Base-by-base conservation (phyloP, 2,888 invertebrate species). In the Phorcus lineatus region DNA sequence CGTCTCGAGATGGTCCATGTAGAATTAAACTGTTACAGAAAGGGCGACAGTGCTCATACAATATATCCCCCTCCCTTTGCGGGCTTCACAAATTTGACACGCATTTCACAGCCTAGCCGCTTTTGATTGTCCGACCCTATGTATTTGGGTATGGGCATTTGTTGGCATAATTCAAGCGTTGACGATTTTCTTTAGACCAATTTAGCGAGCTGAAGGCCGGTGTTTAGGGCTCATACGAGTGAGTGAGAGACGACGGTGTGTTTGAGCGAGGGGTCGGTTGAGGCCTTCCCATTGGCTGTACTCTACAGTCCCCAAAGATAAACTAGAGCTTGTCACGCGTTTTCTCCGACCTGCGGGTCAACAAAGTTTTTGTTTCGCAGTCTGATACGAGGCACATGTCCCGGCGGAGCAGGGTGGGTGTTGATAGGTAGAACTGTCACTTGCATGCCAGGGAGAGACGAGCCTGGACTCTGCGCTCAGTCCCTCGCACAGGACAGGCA, bases 331-430 rank as follows among this genome's bases (percentile, higher is more conserved):
- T 76, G 80, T 57, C 80, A 67, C 77, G 80, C 70, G 77, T 80
- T 77, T 67, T 36, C 57, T 17, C 54, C 36, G 76, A 80, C 70
- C 77, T 28, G 19, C 17, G 74, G 77, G 77, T 80, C 77, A 77
- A 52, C 28, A 53, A 57, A 80, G 77, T 80, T 80, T 80, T 80
- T 80, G 80, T 80, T 77, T 80, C 77, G 70, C 57, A 31, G 67
- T 53, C 67, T 40, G 80, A 80, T 67, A 54, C 55, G 70, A 57
- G 36, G 53, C 80, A 80, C 80, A 77, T 80, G 80, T 67, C 55
- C 57, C 28, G 57, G 22, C 31, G 47, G 31, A 52, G 52, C 55
- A 40, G 66, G 78, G 67, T 66, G 57, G 47, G 67, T 78, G 67
- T 67, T 40, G 66, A 17, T 54, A 76, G 24, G 36, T 36, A 28